phyloP scores from a whole-genome alignment of 2,113 vertebrate genomes.

The Ancistrus triradiatus region DNA sequence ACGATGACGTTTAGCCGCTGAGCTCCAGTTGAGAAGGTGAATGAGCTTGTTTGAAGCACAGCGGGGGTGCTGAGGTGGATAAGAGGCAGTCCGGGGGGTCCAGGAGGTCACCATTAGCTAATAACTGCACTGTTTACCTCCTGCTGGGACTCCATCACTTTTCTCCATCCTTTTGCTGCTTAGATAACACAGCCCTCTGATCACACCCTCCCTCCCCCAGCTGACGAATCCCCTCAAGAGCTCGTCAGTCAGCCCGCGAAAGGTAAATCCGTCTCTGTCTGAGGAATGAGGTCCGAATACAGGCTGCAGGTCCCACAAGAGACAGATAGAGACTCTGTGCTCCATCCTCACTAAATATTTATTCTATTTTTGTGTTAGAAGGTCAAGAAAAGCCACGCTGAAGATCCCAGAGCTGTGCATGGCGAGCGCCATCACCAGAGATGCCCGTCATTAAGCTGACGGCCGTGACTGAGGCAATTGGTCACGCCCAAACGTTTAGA shows the following conservation, averaged over 20 bases:
- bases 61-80: neutral
- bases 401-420: neutral
- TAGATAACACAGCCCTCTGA: slow-evolving; percentile 6
- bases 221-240: slow-evolving; percentile 32
- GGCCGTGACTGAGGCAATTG: slow-evolving; percentile 46
- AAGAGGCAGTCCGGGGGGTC: neutral
- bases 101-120: too few species aligned
- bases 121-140: slow-evolving; percentile 11
- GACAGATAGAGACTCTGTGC: neutral
- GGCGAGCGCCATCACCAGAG: slow-evolving; percentile 16
- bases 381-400: neutral
- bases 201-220: slow-evolving; percentile 17
- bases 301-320: too few species aligned
- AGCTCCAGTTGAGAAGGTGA: neutral
- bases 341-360: too few species aligned
- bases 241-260: slow-evolving; percentile 13
- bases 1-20: neutral
- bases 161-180: neutral
- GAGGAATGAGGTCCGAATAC: slow-evolving; percentile 17
- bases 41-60: neutral
- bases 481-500: too few species aligned
- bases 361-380: neutral
- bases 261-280: slow-evolving; percentile 27
- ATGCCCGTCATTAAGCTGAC: slow-evolving; percentile 45
- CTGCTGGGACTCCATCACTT: neutral